A percentile compares a stretch with the other conserved stretches of the same genome.
Evolutionary conservation across 2,888 invertebrate species (phyloP).

Genomic region (Alcis repandata): DNA sequence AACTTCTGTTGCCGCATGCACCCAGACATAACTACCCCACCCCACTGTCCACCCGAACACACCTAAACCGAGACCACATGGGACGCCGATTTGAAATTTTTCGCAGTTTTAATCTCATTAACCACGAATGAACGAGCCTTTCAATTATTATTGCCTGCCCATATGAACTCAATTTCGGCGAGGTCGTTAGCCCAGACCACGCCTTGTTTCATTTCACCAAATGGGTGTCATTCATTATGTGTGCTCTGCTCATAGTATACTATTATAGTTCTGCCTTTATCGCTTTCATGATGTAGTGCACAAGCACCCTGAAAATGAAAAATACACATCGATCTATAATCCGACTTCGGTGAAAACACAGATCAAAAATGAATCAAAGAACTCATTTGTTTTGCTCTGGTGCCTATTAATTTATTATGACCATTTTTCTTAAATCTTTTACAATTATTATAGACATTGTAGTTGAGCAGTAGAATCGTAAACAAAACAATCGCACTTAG

Average conservation of each 20-base stretch:
- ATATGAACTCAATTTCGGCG: constrained; percentile 42
- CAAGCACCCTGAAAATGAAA: constrained; percentile 1
- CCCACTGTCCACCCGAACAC: constrained; percentile 1
- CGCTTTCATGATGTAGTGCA: constrained; percentile 23
- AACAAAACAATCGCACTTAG: constrained; percentile 56
- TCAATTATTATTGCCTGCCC: constrained; percentile 30
- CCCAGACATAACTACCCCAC: constrained; percentile 34
- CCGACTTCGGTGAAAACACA: too few species aligned
- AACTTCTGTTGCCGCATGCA: constrained; percentile 52
- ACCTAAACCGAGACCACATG: constrained; percentile 8
- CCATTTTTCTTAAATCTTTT: too few species aligned
- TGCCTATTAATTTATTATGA: too few species aligned
- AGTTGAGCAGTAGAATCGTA: constrained; percentile 35
- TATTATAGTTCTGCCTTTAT: constrained; percentile 24
- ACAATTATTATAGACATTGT: background rate
- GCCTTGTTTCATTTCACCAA: constrained; percentile 40
- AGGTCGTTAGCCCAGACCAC: constrained; percentile 45
- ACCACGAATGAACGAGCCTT: constrained; percentile 28
- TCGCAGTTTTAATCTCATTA: constrained; percentile 52
- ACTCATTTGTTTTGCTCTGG: constrained; percentile 6
- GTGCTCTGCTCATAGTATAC: constrained; percentile 5
- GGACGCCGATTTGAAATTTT: constrained; percentile 34
- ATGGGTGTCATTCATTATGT: constrained; percentile 30
- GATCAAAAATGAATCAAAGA: background rate
- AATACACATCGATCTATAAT: too few species aligned